These are phyloP conservation scores for Allophyes oxyacanthae DNA, from an alignment of 2,888 invertebrate genomes.

Conservation along the genomic window DNA sequence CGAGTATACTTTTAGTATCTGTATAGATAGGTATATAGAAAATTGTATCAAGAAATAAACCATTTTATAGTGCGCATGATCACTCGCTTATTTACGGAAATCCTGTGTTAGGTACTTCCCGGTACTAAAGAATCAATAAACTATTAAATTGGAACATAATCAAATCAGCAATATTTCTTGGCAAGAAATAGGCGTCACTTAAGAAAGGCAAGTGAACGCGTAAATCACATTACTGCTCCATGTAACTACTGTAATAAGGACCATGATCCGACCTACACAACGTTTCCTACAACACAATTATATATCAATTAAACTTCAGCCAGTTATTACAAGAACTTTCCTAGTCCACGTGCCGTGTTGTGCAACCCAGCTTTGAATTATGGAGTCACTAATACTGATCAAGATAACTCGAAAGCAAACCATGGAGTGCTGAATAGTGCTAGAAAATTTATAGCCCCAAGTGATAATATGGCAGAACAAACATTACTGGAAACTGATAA, in stretches of 20 bases:
- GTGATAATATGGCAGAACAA: slow-evolving; percentile 57
- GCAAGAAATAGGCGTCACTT: slow-evolving; percentile 39
- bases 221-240: slow-evolving; percentile 41
- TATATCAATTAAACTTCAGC: slow-evolving; percentile 62
- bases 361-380: slow-evolving; percentile 71
- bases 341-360: slow-evolving; percentile 66
- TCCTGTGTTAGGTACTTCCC: slow-evolving; percentile 26
- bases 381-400: slow-evolving; percentile 71
- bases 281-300: slow-evolving; percentile 59
- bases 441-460: slow-evolving; percentile 67
- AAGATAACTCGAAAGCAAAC: slow-evolving; percentile 67
- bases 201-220: slow-evolving; percentile 21
- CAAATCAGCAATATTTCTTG: slow-evolving; percentile 13
- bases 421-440: slow-evolving; percentile 60
- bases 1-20: background rate
- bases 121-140: slow-evolving; percentile 15
- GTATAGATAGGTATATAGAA: slow-evolving; percentile 4
- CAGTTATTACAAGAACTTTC: slow-evolving; percentile 61
- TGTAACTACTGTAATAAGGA: slow-evolving; percentile 42
- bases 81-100: slow-evolving; percentile 14
- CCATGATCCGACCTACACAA: slow-evolving; percentile 27
- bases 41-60: slow-evolving; percentile 8
- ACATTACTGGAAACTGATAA: slow-evolving; percentile 59
- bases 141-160: slow-evolving; percentile 31
- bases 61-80: slow-evolving; percentile 19